These are phyloP conservation scores for Phataginus tricuspis DNA, from an alignment of 2,797 vertebrate species.

Conservation along the genomic window DNA sequence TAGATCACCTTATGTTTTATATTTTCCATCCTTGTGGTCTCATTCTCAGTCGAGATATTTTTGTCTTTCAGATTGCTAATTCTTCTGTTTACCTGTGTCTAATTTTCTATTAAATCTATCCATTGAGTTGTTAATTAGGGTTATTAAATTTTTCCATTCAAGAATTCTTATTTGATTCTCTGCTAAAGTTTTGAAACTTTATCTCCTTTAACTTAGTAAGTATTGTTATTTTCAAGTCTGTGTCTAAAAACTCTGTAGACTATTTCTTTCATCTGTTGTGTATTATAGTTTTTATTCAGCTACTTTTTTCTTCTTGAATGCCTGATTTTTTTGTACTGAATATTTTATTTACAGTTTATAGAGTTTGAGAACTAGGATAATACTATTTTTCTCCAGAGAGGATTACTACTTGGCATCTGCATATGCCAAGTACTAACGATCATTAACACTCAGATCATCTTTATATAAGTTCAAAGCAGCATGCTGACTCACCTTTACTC, in stretches of 20 bases:
- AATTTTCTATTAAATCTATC: constrained; percentile 6
- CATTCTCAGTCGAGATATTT: neutral
- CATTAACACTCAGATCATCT: neutral
- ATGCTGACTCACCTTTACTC: neutral
- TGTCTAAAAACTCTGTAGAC: neutral
- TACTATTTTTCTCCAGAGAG: neutral
- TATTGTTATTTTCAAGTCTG: neutral
- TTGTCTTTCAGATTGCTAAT: constrained; percentile 8
- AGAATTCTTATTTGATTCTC: neutral
- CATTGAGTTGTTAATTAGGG: neutral
- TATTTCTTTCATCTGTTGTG: neutral
- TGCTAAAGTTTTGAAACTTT: neutral
- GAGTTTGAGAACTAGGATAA: neutral
- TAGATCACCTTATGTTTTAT: neutral
- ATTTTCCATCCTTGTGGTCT: neutral
- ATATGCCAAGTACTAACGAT: neutral
- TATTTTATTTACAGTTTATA: neutral
- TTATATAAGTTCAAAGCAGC: neutral
- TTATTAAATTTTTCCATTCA: neutral
- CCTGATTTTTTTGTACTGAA: neutral
- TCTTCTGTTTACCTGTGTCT: neutral
- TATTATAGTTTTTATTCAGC: neutral
- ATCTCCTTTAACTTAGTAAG: neutral
- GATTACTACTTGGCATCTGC: neutral
- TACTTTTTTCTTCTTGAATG: neutral